Evolutionary conservation across 2,113 vertebrate species (phyloP).

Genomic region (Bothrops jararaca): DNA sequence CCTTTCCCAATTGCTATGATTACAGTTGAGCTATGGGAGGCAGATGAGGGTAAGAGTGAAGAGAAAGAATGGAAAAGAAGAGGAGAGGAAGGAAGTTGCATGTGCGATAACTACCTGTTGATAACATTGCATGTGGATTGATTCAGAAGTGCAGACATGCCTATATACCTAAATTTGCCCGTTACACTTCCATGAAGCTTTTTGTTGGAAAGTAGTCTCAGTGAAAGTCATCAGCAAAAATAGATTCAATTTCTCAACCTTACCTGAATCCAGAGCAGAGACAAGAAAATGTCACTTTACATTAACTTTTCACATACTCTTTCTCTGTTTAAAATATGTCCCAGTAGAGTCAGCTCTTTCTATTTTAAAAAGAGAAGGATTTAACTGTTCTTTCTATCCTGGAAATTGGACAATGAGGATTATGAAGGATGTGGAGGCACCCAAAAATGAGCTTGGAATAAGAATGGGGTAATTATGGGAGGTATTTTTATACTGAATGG

Average conservation of each 20-base stretch:
- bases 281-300: not conserved
- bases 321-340: not conserved
- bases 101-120: not conserved
- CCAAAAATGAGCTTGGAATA: not conserved
- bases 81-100: not conserved
- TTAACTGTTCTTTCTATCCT: not conserved
- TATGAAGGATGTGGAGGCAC: not conserved
- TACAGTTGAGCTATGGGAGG: not conserved
- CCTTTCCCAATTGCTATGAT: not conserved
- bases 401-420: not conserved
- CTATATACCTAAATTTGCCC: not conserved
- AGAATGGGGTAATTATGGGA: too few relatives aligned
- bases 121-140: not conserved
- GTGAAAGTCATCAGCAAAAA: not conserved
- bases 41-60: not conserved
- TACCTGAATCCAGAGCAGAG: not conserved
- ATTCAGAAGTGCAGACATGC: not conserved
- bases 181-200: not conserved
- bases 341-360: not conserved
- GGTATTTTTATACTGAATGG: too few relatives aligned
- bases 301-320: not conserved
- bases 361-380: not conserved
- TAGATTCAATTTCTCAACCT: not conserved
- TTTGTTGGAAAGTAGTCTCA: not conserved
- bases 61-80: not conserved